Evolutionary conservation across 2,797 vertebrate species (phyloP), one percentile per base, ranked within the genome.

Genomic region (Protosalanx chinensis): DNA sequence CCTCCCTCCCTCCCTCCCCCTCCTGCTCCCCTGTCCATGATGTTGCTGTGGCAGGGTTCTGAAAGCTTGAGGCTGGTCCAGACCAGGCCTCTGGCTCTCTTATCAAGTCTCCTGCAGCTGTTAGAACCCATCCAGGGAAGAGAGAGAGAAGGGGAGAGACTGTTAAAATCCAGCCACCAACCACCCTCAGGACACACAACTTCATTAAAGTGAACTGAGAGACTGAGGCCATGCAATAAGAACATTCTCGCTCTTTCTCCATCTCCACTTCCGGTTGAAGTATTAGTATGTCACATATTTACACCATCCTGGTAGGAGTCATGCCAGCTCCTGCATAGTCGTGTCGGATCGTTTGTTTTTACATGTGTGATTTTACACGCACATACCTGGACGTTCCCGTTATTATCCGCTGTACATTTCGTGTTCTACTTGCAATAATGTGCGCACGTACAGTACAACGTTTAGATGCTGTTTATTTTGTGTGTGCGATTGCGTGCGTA

Each of bases 251-350:
- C 5, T 32, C 10, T 32, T 1, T 18, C 60, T 49, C 64, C 37
- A 6, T 15, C 64, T 29, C 15, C 12, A 3, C 41, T 46, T 27
- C 12, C 16, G 6, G 20, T 33, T 18, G 15, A 62, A 76, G 81
- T 79, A 80, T 83, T 85, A 80, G 78, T 78, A 79, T 83, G 77
- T 72, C 74, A 76, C 65, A 56, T 72, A 75, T 76, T 49, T 72
- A 72, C 74, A 83, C 66, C 70, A 76, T 83, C 73, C 67, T 67
- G 75, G 73, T 78, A 62, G 72, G 82, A 79, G 81, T 85, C 74
- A 84, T 71, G 72, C 62, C 59, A 73, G 81, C 69, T 75, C 35
- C 35, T 1, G 27, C 80, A 78, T 74, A 81, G 79, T 69, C 68
- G 71, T 76, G 18, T 58, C 12, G 5, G 7, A 37, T 37, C 3